Base-by-base conservation (phyloP, 2,888 invertebrate genomes). In the Galerucella nymphaeae region DNA sequence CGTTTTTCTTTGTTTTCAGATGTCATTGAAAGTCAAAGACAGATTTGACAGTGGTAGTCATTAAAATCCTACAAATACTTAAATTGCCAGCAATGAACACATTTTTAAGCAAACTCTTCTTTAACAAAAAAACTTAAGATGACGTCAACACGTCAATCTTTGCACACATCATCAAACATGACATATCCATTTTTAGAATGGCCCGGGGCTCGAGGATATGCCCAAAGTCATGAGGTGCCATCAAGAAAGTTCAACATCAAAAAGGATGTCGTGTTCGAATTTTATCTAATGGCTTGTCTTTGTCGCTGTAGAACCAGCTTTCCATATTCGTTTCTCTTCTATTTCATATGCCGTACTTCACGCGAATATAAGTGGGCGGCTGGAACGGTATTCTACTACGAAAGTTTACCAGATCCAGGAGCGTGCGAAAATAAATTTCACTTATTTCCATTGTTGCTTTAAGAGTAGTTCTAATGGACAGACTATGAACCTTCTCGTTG, bases 141-240 rank as follows among this genome's bases (percentile, higher is more conserved):
- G 53, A 53, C 53, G 18, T n/a, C 53, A 42, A 41, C 41, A 62
- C 41, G 61, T 62, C 61, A 41, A 45, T 62, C 61, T 41, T 18
- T 38, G 61, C 41, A 42, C 61, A 62, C 61, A 62, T 62, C 61
- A 62, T 62, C 61, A 62, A 62, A 53, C 42, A 42, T 16, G 42
- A 62, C 61, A 41, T 42, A 62, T 62, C 61, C 61, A 62, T 57
- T 70, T 62, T 69, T 42, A n/a, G 63, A 69, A 63, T 30, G 45
- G 57, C 70, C 57, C 53, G 59, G 82, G 84, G 82, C 81, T 82
- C 82, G 84, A 53, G 53, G 85, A 85, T 84, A 82, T 83, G 83
- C 83, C 82, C 80, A 81, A 81, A 84, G 84, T 82, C 82, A 84
- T 84, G 84, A 83, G 82, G 83, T 80, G 83, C 82, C 82, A 83